Evolutionary conservation across 2,888 invertebrate genomes (phyloP).

Genomic region (Masnerella sp.): DNA sequence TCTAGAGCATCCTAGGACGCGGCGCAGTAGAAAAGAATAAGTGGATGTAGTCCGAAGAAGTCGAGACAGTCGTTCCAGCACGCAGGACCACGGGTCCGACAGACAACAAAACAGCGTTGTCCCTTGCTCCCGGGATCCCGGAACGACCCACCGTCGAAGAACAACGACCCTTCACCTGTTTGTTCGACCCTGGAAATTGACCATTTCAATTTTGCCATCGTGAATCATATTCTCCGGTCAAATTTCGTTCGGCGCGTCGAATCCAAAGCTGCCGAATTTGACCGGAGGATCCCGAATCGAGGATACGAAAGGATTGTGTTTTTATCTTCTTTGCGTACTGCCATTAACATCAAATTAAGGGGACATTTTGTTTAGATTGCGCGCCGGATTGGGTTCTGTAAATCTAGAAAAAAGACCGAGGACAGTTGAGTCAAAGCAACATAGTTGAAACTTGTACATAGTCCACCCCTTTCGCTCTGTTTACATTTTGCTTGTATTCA

Average conservation of each 20-base stretch:
- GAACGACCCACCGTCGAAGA: constrained; percentile 30
- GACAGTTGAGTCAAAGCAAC: constrained; percentile 45
- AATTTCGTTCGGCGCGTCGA: constrained; percentile 21
- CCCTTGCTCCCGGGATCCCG: constrained; percentile 74
- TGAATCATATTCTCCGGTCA: constrained; percentile 24
- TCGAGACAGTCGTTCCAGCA: constrained; percentile 9
- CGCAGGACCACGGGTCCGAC: constrained; percentile 71
- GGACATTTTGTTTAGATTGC: constrained; percentile 13
- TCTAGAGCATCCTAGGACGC: constrained; percentile 79
- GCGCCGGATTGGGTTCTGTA: constrained; percentile 35
- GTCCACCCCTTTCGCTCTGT: constrained; percentile 54
- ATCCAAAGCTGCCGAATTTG: constrained; percentile 22
- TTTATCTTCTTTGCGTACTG: constrained; percentile 13
- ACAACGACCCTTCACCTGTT: constrained; percentile 15
- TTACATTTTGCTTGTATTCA: constrained; percentile 35
- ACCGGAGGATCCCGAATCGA: constrained; percentile 32
- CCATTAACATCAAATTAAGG: constrained; percentile 42
- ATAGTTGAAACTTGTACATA: constrained; percentile 69
- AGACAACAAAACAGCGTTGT: constrained; percentile 67
- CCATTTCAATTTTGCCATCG: constrained; percentile 32
- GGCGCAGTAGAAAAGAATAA: constrained; percentile 36
- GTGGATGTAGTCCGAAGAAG: constrained; percentile 21
- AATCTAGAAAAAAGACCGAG: constrained; percentile 15
- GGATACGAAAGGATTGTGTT: too few relatives aligned
- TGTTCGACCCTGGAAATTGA: constrained; percentile 4